Evolutionary conservation across 2,113 vertebrate genomes (phyloP).

Genomic region (Setophaga petechia): DNA sequence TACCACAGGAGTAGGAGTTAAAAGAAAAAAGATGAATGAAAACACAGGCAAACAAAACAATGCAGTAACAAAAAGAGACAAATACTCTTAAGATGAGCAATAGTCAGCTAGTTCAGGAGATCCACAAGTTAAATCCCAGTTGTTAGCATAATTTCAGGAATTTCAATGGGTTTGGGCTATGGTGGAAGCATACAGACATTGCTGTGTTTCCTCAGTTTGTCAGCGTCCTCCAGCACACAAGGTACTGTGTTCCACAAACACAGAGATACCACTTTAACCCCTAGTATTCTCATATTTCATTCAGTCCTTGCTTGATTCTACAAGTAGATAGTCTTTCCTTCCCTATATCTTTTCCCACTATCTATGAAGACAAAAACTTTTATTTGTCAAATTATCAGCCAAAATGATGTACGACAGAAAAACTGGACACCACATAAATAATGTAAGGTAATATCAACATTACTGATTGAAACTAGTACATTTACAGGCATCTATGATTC

Average conservation of each 20-base stretch:
- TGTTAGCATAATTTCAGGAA: not conserved
- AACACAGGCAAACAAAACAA: not conserved
- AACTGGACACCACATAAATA: not conserved
- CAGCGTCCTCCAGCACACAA: not conserved
- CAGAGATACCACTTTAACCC: not conserved
- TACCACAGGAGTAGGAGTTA: rapidly evolving
- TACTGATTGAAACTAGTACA: not conserved
- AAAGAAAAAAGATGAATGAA: not conserved
- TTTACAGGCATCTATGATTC: not conserved
- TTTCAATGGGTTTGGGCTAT: not conserved
- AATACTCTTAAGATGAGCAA: not conserved
- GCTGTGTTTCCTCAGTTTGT: not conserved
- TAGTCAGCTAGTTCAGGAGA: not conserved
- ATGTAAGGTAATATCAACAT: not conserved
- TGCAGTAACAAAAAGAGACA: not conserved
- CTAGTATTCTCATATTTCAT: not conserved
- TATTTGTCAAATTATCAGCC: not conserved
- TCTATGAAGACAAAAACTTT: not conserved
- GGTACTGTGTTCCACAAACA: not conserved
- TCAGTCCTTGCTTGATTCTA: not conserved
- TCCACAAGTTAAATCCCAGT: not conserved
- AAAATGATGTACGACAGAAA: not conserved
- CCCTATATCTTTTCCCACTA: not conserved
- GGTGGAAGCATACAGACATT: not conserved
- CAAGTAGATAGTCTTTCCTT: not conserved